Percentiles rank a stretch among this genome's conserved stretches.
Evolutionary conservation across 1,140 invertebrate species (phyloP).

Genomic region (Chymomyza costata): DNA sequence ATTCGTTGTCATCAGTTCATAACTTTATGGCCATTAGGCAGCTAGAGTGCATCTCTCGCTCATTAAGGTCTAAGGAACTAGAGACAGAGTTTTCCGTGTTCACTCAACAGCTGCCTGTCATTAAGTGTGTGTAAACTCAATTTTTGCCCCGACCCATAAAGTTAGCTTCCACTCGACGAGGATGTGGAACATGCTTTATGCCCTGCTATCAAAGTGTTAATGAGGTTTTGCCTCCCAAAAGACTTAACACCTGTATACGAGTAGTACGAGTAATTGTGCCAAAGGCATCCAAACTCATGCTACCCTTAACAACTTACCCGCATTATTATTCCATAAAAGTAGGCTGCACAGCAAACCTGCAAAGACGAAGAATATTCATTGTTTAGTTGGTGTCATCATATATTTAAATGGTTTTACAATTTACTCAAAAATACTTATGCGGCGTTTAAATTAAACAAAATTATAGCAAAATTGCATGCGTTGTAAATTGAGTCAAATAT

Average conservation of each 20-base stretch:
- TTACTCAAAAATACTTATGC: background rate
- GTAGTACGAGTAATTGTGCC: slow-evolving; percentile 47
- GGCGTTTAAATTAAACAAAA: background rate
- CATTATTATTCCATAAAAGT: slow-evolving; percentile 19
- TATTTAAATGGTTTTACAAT: slow-evolving; percentile 16
- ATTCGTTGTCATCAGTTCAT: slow-evolving; percentile 12
- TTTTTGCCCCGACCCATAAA: slow-evolving; percentile 11
- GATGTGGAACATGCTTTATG: slow-evolving; percentile 11
- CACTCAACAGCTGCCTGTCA: slow-evolving; percentile 22
- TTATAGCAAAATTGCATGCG: no score
- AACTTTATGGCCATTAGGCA: slow-evolving; percentile 25
- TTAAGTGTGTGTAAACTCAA: slow-evolving; percentile 37
- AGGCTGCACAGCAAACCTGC: slow-evolving; percentile 18
- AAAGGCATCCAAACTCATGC: no score
- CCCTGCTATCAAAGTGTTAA: slow-evolving; percentile 44
- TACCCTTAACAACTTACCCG: slow-evolving; percentile 29
- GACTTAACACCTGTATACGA: slow-evolving; percentile 12
- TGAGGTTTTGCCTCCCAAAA: slow-evolving; percentile 42
- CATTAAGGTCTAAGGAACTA: slow-evolving; percentile 25
- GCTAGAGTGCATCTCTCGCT: background rate
- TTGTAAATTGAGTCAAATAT: background rate
- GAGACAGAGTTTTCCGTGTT: background rate
- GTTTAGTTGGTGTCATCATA: slow-evolving; percentile 32
- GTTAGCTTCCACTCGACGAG: slow-evolving; percentile 1
- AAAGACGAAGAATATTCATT: slow-evolving; percentile 1